Base-by-base conservation (phyloP, 2,888 invertebrate species). In the Lissonota sp. region DNA sequence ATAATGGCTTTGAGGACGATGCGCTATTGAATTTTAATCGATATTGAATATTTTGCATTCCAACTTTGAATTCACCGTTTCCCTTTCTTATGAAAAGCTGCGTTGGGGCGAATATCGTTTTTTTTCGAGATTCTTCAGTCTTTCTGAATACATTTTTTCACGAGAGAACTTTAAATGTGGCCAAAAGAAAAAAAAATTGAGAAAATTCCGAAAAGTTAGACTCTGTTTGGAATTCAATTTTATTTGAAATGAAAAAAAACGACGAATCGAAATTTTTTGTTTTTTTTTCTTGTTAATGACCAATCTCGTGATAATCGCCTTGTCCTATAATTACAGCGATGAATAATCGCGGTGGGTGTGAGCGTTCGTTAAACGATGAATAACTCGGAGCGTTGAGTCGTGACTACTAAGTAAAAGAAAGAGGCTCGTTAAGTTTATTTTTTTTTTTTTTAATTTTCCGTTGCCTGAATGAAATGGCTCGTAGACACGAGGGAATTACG, bases 1-100 rank as follows among this genome's bases (percentile, higher is more conserved):
- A 86, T 84, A 85, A 85, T 86, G 79, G 58, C 73, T 78, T 64
- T 78, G 77, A 53, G 46, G 75, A 64, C 66, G 6, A 57, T 74
- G 82, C 75, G 64, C 53, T 60, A 69, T 58, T 49, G 44, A 26
- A 26, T 26, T 26, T 26, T 26, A 26, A 26, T 26, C 26, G 26
- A 26, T 26, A 26, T 26, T 26, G 26, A 26, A 26, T 2, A 26
- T 44, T 14, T 44, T 12, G 12, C 42, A 2, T 40, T 12, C 51
- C 10, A 53, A 14, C 51, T 53, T 12, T 7, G 12, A 12, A 5
- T 66, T 66, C n/a, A n/a, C 39, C 5, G 4, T 37, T 1, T 2
- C 44, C 6, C 51, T 58, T 57, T 37, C 39, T 60, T 12, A 7
- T 60, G 14, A 58, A 51, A 26, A 26, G 26, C 26, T 26, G 26